Evolutionary conservation across 2,797 vertebrate species (phyloP).

Genomic region (Pelobates cultripes): DNA sequence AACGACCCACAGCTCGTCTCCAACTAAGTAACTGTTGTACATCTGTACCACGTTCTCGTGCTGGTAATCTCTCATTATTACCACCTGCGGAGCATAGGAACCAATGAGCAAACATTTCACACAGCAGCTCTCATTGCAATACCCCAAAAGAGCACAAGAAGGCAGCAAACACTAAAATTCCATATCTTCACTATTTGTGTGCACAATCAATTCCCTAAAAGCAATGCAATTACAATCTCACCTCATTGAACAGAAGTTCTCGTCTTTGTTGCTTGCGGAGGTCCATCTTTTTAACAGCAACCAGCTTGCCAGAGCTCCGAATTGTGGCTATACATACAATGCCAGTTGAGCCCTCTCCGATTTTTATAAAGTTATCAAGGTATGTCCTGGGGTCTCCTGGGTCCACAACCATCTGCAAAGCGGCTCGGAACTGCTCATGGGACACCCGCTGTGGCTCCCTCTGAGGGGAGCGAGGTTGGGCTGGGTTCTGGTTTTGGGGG

Average conservation of each 20-base stretch:
- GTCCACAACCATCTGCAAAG: slow-evolving; percentile 95
- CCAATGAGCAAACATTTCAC: too few relatives aligned
- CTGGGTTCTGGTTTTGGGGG: slow-evolving; percentile 41
- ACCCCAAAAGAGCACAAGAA: background rate
- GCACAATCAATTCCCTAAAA: background rate
- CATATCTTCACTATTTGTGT: background rate
- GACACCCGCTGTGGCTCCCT: slow-evolving; percentile 90
- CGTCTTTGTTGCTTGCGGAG: slow-evolving; percentile 91
- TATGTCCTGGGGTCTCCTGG: slow-evolving; percentile 88
- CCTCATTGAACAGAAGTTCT: slow-evolving; percentile 95
- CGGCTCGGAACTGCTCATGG: slow-evolving; percentile 94
- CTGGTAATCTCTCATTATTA: slow-evolving; percentile 97
- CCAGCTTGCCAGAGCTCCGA: slow-evolving; percentile 85
- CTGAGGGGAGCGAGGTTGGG: slow-evolving; percentile 80
- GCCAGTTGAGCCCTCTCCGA: slow-evolving; percentile 93
- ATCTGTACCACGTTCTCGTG: slow-evolving; percentile 97
- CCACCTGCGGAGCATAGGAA: slow-evolving; percentile 75
- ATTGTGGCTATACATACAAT: slow-evolving; percentile 92
- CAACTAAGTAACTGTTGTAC: slow-evolving; percentile 98
- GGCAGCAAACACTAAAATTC: slow-evolving; percentile 8
- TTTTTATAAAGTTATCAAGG: slow-evolving; percentile 96
- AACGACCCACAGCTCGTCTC: slow-evolving; percentile 95
- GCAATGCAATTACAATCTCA: slow-evolving; percentile 50
- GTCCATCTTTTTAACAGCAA: slow-evolving; percentile 97
- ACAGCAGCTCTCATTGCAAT: background rate